Evolutionary conservation across 2,113 vertebrate genomes (phyloP).

Genomic region (Suncus etruscus): DNA sequence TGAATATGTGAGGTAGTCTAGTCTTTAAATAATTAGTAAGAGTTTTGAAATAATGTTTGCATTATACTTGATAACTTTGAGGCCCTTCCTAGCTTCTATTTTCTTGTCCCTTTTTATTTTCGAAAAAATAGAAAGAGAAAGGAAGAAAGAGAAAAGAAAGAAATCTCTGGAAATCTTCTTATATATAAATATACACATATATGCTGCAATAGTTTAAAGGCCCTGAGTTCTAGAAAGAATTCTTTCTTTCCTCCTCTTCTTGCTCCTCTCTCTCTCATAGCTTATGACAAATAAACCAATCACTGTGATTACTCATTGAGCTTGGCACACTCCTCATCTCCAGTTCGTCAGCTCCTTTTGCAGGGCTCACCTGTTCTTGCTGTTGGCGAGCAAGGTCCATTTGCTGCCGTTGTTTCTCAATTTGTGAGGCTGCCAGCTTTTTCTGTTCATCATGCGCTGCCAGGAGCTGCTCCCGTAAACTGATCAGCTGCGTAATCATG

Average conservation of each 20-base stretch:
- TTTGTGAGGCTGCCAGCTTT: conserved; percentile 98
- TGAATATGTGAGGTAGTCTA: neutral
- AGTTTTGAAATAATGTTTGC: conserved; percentile 31
- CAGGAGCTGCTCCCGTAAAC: conserved; percentile 98
- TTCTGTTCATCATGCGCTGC: conserved; percentile 99
- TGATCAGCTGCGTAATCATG: conserved; percentile 99
- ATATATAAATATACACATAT: no score
- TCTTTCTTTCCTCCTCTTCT: no score
- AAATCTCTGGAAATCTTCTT: no score
- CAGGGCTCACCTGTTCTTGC: conserved; percentile 96
- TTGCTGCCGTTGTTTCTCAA: conserved; percentile 99
- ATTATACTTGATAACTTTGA: neutral
- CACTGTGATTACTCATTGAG: conserved; percentile 59
- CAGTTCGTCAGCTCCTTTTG: conserved; percentile 72
- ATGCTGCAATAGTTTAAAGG: no score
- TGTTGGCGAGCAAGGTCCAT: conserved; percentile 99
- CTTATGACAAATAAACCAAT: conserved; percentile 76
- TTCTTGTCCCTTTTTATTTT: neutral
- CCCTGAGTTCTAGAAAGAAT: neutral
- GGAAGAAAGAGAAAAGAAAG: no score
- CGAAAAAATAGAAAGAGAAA: no score
- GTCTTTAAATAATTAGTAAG: conserved; percentile 9
- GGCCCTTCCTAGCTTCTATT: conserved; percentile 21
- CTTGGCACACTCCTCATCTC: conserved; percentile 57
- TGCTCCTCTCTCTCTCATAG: neutral